phyloP scores from a whole-genome alignment of 2,888 invertebrate genomes.

The Caprella mutica region DNA sequence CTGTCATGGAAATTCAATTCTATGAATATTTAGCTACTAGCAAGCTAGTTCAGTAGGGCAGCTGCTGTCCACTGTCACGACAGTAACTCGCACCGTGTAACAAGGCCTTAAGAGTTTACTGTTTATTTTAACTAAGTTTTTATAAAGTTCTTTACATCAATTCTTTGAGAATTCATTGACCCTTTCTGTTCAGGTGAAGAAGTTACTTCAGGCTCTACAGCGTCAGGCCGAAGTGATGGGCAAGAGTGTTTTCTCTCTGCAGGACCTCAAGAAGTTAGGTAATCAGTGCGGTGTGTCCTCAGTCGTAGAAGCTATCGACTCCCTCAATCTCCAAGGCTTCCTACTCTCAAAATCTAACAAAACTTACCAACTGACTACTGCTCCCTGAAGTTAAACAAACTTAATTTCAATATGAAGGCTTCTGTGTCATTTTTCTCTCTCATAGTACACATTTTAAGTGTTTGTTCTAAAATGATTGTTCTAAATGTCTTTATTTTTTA shows the following conservation, averaged over 20 bases:
- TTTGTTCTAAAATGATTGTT: too few relatives aligned
- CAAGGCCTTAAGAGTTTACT: too few relatives aligned
- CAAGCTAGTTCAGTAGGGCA: too few relatives aligned
- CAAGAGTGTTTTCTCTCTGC: conserved; percentile 59
- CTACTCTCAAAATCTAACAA: conserved; percentile 67
- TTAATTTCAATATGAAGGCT: too few relatives aligned
- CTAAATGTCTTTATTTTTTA: too few relatives aligned
- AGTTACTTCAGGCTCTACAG: conserved; percentile 58
- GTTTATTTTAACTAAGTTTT: neutral
- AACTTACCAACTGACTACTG: conserved; percentile 54
- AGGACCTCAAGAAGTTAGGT: conserved; percentile 64
- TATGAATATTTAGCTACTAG: too few relatives aligned
- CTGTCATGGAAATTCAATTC: too few relatives aligned
- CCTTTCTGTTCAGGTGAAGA: conserved; percentile 51
- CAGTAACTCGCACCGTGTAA: too few relatives aligned
- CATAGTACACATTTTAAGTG: too few relatives aligned
- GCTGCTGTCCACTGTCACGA: too few relatives aligned
- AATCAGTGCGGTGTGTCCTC: conserved; percentile 52
- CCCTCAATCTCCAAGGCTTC: conserved; percentile 73
- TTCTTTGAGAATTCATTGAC: neutral
- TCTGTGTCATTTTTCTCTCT: too few relatives aligned
- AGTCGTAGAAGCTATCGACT: conserved; percentile 57
- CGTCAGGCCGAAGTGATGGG: conserved; percentile 52
- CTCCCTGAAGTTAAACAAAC: too few relatives aligned
- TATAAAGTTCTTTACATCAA: neutral